Base-by-base conservation (phyloP, 2,888 invertebrate genomes). In the Dolichopus griseipennis region DNA sequence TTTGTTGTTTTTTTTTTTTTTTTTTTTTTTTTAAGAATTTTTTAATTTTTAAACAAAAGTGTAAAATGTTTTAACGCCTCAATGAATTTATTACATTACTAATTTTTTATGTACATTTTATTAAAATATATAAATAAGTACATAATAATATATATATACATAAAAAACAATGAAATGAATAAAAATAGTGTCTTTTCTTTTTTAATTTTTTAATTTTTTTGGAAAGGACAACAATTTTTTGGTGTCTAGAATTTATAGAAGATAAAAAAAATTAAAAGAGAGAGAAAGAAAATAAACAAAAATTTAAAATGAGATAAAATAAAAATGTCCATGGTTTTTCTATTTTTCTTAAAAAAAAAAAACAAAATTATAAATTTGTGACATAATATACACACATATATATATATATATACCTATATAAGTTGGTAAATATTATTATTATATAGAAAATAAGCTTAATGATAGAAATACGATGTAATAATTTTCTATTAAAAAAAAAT, bases 401-500 rank as follows among this genome's bases (percentile, higher is more conserved):
- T 27, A 27, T 27, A 27, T 27, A 27, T 27, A 5, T 27, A 27
- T 27, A 5, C 2, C 27, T 27, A 27, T 27, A 5, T 27, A 27
- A 18, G 15, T 9, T 52, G 18, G n/a, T n/a, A n/a, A n/a, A n/a
- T n/a, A n/a, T n/a, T n/a, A n/a, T n/a, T 15, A 52, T 52, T 15
- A 12, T 12, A 52, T 52, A 52, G 52, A 52, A 52, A 52, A 52
- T 52, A 52, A 52, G n/a, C 52, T 52, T 52, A n/a, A 52, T 18
- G 52, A 52, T 52, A 52, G 52, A 52, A 52, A 18, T 52, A n/a
- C n/a, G 52, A 52, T 52, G 15, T 52, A 52, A 52, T 52, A 52
- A 52, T 52, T 52, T 52, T 52, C 12, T 52, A n/a, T 12, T 41
- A 52, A 18, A 52, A 52, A 52, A n/a, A n/a, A n/a, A n/a, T n/a